Conservation (phyloP, 2,888 invertebrate species). For the Tenthredo amoena region DNA sequence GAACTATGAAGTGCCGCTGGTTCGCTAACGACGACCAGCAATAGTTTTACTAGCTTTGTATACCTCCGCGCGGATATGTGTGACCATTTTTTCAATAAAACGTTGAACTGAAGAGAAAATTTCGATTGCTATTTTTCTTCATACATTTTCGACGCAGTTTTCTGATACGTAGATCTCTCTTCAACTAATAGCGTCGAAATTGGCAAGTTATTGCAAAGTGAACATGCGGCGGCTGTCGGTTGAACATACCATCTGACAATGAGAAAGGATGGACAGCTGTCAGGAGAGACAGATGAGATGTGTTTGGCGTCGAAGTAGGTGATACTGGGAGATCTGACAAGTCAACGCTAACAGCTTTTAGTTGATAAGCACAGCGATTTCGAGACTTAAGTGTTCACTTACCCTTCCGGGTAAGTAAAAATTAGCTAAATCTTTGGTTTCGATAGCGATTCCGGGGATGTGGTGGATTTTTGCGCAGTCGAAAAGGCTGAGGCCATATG, state of each 20-base stretch:
- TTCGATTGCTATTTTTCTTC: background rate
- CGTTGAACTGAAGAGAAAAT: background rate
- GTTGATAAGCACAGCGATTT: slow-evolving; percentile 2
- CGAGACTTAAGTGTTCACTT: background rate
- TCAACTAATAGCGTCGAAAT: background rate
- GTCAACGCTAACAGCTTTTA: slow-evolving; percentile 6
- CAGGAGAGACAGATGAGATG: slow-evolving; percentile 1
- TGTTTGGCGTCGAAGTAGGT: background rate
- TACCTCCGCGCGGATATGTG: background rate
- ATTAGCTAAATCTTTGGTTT: background rate
- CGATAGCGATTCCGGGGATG: background rate
- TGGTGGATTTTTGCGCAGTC: background rate
- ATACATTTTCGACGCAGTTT: background rate
- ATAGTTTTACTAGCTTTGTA: background rate
- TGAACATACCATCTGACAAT: background rate
- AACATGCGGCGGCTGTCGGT: background rate
- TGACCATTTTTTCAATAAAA: background rate
- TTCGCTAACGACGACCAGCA: background rate
- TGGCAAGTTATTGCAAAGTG: background rate
- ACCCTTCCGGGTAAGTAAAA: background rate
- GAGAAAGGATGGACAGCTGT: background rate
- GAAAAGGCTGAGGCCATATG: background rate
- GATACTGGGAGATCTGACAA: slow-evolving; percentile 1
- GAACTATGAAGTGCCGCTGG: slow-evolving; percentile 7
- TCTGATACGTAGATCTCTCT: background rate